Conservation (phyloP, 2,888 invertebrate species). For the Tupiocoris notatus region DNA sequence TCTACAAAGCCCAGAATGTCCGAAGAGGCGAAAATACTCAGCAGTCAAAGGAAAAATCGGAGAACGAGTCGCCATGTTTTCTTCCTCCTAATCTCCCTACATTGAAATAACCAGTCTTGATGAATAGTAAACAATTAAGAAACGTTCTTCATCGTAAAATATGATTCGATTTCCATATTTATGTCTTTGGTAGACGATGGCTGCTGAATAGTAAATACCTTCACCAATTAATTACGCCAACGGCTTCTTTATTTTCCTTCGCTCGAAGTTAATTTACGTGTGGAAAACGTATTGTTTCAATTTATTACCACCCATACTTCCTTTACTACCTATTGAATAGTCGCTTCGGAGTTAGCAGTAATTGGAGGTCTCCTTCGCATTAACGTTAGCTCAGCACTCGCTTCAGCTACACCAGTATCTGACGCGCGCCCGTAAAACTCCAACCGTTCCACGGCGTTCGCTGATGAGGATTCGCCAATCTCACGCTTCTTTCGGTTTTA, state of each 20-base stretch:
- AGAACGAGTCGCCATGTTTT: no score
- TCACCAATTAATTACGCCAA: slow-evolving; percentile 11
- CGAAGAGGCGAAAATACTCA: no score
- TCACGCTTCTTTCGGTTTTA: slow-evolving; percentile 22
- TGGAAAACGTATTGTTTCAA: slow-evolving; percentile 29
- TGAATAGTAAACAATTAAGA: background rate
- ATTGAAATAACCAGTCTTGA: no score
- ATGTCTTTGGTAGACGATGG: slow-evolving; percentile 5
- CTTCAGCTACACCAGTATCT: background rate
- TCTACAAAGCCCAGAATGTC: no score
- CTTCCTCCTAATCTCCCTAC: no score
- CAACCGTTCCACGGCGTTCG: background rate
- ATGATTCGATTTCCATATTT: background rate
- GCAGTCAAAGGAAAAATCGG: no score
- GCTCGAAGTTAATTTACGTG: slow-evolving; percentile 30
- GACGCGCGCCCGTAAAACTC: slow-evolving; percentile 13
- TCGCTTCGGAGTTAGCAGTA: background rate
- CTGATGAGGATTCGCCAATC: slow-evolving; percentile 30
- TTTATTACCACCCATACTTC: slow-evolving; percentile 3
- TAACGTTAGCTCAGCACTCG: background rate
- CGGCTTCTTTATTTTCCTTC: slow-evolving; percentile 12
- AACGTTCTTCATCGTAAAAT: slow-evolving; percentile 25
- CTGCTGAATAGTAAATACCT: background rate
- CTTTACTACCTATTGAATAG: background rate
- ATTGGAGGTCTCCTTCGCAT: slow-evolving; percentile 19